A percentile compares a stretch with the other conserved stretches of the same genome.
Evolutionary conservation across 2,797 vertebrate genomes (phyloP).

Genomic region (Hylomyscus alleni): DNA sequence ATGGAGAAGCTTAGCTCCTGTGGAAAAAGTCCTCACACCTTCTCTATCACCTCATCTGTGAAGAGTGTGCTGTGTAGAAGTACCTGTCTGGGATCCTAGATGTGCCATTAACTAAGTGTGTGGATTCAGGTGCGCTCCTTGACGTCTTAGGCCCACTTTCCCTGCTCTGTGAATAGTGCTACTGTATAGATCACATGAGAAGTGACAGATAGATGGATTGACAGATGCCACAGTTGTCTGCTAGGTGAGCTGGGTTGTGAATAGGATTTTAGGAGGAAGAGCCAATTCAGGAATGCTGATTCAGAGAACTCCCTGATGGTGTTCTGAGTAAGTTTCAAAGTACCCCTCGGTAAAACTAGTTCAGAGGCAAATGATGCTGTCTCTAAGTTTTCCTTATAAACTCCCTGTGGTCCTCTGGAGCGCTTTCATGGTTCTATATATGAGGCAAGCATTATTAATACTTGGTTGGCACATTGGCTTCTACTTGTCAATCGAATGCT

Average conservation of each 20-base stretch:
- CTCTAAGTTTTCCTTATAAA: neutral
- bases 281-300: neutral
- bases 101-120: neutral
- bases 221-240: neutral
- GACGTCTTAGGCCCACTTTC: neutral
- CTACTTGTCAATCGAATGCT: neutral
- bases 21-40: rapidly evolving
- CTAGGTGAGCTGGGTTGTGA: rapidly evolving
- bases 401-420: rapidly evolving
- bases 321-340: neutral
- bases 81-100: neutral
- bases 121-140: neutral
- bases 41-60: neutral
- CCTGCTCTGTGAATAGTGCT: neutral
- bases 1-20: neutral
- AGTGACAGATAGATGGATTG: neutral
- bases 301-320: neutral
- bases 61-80: neutral
- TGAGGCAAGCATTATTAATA: neutral
- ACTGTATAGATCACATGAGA: neutral
- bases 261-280: neutral
- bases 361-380: neutral
- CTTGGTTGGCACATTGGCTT: neutral
- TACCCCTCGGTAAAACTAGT: neutral
- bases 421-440: neutral